phyloP scores from a whole-genome alignment of 1,140 invertebrate genomes.

The Euglossa dilemma region DNA sequence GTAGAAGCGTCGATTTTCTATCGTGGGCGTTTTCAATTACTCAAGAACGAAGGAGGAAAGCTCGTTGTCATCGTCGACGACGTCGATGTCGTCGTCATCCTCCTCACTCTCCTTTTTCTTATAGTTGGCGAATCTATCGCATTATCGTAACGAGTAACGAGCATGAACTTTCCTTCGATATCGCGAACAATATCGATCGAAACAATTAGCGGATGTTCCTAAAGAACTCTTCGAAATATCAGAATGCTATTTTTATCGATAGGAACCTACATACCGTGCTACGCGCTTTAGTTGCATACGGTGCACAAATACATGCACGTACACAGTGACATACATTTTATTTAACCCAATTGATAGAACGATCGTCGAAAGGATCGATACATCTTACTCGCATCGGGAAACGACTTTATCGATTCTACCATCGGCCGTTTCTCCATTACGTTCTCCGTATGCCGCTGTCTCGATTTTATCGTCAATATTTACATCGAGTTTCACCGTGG shows the following conservation, averaged over 20 bases:
- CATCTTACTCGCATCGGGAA: neutral
- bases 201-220: constrained; percentile 44
- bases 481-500: neutral
- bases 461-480: constrained; percentile 8
- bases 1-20: constrained; percentile 5
- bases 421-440: neutral
- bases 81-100: neutral
- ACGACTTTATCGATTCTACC: neutral
- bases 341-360: constrained; percentile 60
- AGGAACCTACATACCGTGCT: constrained; percentile 79
- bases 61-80: neutral
- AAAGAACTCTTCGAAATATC: constrained; percentile 75
- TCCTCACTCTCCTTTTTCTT: neutral
- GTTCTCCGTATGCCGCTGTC: neutral
- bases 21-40: constrained; percentile 53
- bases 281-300: constrained; percentile 42
- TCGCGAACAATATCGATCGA: neutral
- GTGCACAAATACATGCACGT: constrained; percentile 53
- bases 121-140: neutral
- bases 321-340: constrained; percentile 55
- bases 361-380: constrained; percentile 32
- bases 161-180: too few relatives aligned
- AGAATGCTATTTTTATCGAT: constrained; percentile 78
- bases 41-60: constrained; percentile 31
- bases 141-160: neutral